Evolutionary conservation across 2,797 vertebrate genomes (phyloP).

Genomic region (Lerista edwardsae): DNA sequence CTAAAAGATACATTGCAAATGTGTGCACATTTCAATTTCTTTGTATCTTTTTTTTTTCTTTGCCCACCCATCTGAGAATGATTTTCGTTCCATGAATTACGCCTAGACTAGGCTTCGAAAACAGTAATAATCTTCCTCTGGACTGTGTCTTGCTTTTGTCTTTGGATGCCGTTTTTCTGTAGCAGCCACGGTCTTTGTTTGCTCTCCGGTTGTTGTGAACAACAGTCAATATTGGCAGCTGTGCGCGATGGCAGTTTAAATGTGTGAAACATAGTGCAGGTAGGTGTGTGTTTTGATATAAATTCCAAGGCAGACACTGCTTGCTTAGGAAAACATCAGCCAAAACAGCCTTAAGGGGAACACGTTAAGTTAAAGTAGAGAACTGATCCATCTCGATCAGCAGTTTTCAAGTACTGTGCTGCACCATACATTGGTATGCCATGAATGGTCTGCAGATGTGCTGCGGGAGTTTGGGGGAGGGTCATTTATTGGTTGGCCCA

Average conservation of each 20-base stretch:
- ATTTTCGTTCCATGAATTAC: slow-evolving; percentile 40
- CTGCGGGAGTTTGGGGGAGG: no score
- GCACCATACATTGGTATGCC: no score
- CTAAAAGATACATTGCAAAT: slow-evolving; percentile 52
- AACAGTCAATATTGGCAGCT: accelerated
- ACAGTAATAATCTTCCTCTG: slow-evolving; percentile 11
- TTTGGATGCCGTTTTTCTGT: slow-evolving; percentile 6
- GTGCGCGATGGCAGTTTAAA: background rate
- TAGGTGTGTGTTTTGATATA: background rate
- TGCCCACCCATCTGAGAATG: background rate
- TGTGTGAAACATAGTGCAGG: background rate
- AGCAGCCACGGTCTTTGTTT: background rate
- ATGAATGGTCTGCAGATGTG: no score
- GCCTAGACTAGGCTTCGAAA: slow-evolving; percentile 63
- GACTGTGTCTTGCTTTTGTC: slow-evolving; percentile 35
- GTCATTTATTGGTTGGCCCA: no score
- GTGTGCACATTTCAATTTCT: background rate
- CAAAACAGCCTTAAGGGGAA: background rate
- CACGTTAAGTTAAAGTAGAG: no score
- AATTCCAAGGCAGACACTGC: slow-evolving; percentile 41
- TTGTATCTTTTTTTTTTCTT: background rate
- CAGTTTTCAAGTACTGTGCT: background rate
- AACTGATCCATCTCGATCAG: background rate
- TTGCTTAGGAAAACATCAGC: background rate
- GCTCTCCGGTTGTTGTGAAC: background rate